Conservation (phyloP, 2,797 vertebrate species). For the Acomys russatus region DNA sequence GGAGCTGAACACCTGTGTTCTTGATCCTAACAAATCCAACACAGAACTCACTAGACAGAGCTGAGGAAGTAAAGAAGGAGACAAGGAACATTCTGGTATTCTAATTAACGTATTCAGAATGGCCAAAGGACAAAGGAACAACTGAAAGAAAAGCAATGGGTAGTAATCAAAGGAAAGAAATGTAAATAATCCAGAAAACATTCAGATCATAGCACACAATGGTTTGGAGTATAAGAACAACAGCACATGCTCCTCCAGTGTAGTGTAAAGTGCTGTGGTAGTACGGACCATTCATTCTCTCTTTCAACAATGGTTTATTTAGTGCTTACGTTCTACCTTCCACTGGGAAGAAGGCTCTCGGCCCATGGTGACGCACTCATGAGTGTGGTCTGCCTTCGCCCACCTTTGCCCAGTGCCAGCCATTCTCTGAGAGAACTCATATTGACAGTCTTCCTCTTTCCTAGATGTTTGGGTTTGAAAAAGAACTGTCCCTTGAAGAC, state of each 20-base stretch:
- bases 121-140: slow-evolving; percentile 41
- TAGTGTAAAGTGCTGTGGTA: background rate
- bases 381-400: background rate
- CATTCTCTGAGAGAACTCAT: background rate
- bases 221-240: background rate
- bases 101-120: slow-evolving; percentile 45
- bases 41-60: background rate
- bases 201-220: background rate
- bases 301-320: background rate
- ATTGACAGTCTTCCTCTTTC: background rate
- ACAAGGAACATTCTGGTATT: background rate
- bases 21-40: background rate
- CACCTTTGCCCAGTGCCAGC: background rate
- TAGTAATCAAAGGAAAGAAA: slow-evolving; percentile 18
- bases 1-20: slow-evolving; percentile 27
- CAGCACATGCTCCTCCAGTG: background rate
- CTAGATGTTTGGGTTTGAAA: no score
- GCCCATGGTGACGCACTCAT: no score
- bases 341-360: background rate
- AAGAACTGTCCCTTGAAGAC: background rate
- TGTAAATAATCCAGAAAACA: background rate
- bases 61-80: background rate
- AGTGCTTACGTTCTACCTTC: background rate
- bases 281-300: background rate
- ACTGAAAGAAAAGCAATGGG: slow-evolving; percentile 33